Evolutionary conservation across 1,140 invertebrate genomes (phyloP).

Genomic region (Campodea augens): DNA sequence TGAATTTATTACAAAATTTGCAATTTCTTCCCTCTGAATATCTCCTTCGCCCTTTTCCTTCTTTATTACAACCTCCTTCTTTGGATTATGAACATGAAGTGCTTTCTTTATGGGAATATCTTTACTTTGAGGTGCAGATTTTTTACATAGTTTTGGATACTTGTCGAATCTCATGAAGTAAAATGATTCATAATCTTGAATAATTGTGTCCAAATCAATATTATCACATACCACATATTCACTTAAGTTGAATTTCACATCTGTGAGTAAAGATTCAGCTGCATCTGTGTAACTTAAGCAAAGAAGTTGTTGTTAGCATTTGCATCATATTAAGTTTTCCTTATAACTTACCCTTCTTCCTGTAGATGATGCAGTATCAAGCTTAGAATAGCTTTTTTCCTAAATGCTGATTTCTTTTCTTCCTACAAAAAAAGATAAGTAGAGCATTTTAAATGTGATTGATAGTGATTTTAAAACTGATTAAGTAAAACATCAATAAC

Average conservation of each 20-base stretch:
- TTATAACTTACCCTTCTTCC: constrained; percentile 40
- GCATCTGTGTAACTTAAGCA: background rate
- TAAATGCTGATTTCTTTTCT: constrained; percentile 35
- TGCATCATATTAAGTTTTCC: background rate
- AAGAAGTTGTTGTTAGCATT: background rate
- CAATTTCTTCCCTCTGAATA: no score
- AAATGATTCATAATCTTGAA: constrained; percentile 75
- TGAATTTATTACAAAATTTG: no score
- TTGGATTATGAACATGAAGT: background rate
- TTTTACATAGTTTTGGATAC: constrained; percentile 57
- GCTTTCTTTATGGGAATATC: background rate
- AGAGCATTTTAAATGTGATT: constrained; percentile 19
- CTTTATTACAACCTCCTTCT: no score
- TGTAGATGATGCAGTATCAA: constrained; percentile 53
- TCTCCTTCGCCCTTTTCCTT: no score
- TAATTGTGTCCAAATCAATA: constrained; percentile 64
- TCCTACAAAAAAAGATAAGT: constrained; percentile 25
- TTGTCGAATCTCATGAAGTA: constrained; percentile 68
- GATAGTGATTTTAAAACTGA: no score
- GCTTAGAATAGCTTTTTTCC: constrained; percentile 53
- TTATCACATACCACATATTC: constrained; percentile 55
- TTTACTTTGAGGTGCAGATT: constrained; percentile 14
- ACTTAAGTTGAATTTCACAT: background rate
- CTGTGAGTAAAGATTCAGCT: background rate
- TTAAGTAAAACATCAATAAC: no score